Evolutionary conservation across 2,113 vertebrate genomes (phyloP).

Genomic region (Sylvietta virens): DNA sequence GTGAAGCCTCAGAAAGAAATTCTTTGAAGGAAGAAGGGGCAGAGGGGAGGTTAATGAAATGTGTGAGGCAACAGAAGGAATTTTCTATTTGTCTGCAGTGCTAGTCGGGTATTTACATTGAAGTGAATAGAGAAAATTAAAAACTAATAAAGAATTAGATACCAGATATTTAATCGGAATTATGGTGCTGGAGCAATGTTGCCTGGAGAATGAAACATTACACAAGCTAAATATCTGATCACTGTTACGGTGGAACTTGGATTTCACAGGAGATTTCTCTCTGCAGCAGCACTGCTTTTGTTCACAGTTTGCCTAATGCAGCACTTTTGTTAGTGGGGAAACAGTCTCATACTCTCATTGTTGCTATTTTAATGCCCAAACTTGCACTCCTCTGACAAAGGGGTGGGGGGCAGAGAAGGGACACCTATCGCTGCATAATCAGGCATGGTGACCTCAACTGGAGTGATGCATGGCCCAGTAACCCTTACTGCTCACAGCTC

Average conservation of each 20-base stretch:
- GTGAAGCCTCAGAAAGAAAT: neutral
- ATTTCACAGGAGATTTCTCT: neutral
- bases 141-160: neutral
- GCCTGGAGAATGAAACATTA: neutral
- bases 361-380: neutral
- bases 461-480: fast-evolving
- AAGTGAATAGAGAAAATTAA: neutral
- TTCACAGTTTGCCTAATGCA: neutral
- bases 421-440: fast-evolving
- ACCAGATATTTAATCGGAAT: neutral
- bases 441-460: neutral
- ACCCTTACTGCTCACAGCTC: neutral
- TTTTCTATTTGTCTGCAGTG: neutral
- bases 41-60: neutral
- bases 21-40: neutral
- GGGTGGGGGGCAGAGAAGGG: fast-evolving
- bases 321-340: neutral
- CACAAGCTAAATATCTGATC: neutral
- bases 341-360: neutral
- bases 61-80: neutral
- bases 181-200: neutral
- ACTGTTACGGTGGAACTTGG: neutral
- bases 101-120: neutral
- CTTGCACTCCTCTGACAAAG: neutral
- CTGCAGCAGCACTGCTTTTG: neutral